phyloP scores from a whole-genome alignment of 64 coral and sea anemone genomes.

The Montipora cactus region DNA sequence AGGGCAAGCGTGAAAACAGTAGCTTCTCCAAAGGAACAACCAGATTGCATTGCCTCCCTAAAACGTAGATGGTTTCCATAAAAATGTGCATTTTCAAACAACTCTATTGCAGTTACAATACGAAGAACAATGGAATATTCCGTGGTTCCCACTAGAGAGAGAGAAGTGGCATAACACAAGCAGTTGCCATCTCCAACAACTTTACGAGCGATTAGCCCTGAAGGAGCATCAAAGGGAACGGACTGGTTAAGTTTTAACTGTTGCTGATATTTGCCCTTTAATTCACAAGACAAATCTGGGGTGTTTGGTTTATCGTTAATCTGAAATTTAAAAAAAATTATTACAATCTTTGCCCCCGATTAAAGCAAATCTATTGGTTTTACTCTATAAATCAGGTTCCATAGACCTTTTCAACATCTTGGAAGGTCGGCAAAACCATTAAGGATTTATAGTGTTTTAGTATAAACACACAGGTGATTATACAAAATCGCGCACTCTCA shows the following conservation, averaged over 20 bases:
- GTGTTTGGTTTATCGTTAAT: not conserved
- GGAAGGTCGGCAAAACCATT: too few relatives aligned
- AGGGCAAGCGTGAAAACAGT: slow-evolving; percentile 40
- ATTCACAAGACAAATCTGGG: not conserved
- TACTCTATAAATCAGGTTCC: too few relatives aligned
- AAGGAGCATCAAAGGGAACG: slow-evolving; percentile 5
- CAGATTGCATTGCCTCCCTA: slow-evolving; percentile 1
- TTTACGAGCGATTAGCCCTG: not conserved
- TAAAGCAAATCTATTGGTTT: too few relatives aligned
- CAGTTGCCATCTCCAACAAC: slow-evolving; percentile 41
- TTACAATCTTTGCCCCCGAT: too few relatives aligned
- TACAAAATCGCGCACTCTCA: too few relatives aligned
- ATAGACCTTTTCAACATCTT: too few relatives aligned
- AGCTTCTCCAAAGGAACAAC: slow-evolving; percentile 12
- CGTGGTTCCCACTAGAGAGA: slow-evolving; percentile 6
- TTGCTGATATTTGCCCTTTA: not conserved
- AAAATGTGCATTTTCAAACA: slow-evolving; percentile 18
- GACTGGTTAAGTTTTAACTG: not conserved
- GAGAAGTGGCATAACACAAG: slow-evolving; percentile 18
- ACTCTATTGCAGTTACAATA: not conserved
- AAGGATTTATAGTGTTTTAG: too few relatives aligned
- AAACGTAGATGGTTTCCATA: slow-evolving; percentile 23
- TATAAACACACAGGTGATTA: too few relatives aligned
- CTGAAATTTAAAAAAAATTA: slow-evolving; percentile 4
- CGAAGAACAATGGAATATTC: not conserved